Percentiles rank a stretch among this genome's conserved stretches.
These are phyloP conservation scores for Melieria crassipennis DNA, from an alignment of 2,888 invertebrate species.

Conservation along the genomic window DNA sequence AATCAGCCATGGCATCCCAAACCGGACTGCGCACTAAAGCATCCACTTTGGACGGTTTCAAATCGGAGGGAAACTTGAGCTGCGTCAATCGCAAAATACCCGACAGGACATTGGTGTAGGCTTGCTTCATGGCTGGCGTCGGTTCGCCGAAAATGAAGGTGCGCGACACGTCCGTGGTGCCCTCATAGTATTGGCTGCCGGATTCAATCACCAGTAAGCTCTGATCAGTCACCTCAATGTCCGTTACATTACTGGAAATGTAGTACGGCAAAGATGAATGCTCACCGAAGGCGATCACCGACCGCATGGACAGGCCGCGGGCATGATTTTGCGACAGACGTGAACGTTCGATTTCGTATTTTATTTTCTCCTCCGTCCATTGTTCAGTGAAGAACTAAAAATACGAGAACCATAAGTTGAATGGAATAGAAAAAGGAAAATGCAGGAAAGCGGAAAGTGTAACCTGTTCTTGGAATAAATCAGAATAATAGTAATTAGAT, in stretches of 20 bases:
- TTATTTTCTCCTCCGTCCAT: conserved; percentile 80
- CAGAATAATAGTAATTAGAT: too few relatives aligned
- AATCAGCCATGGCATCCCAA: conserved; percentile 89
- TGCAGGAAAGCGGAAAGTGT: too few relatives aligned
- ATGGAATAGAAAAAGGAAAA: conserved; percentile 6
- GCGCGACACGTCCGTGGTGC: conserved; percentile 90
- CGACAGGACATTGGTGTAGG: conserved; percentile 86
- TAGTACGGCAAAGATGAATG: conserved; percentile 93
- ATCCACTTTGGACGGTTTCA: conserved; percentile 80
- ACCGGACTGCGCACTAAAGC: conserved; percentile 77
- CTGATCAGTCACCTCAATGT: conserved; percentile 74
- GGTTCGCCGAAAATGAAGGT: conserved; percentile 89
- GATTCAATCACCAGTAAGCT: conserved; percentile 91
- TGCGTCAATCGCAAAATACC: conserved; percentile 78
- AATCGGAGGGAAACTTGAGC: conserved; percentile 77
- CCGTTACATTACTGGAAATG: conserved; percentile 73
- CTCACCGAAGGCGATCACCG: conserved; percentile 87
- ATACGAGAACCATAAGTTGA: neutral
- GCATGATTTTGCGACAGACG: conserved; percentile 78
- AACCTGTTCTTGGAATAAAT: too few relatives aligned
- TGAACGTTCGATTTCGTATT: conserved; percentile 76
- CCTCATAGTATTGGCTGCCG: conserved; percentile 95
- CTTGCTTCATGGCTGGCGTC: conserved; percentile 75
- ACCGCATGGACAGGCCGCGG: conserved; percentile 82
- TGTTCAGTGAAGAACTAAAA: conserved; percentile 64